Percentiles rank a stretch among this genome's conserved stretches.
Evolutionary conservation across 2,888 invertebrate species (phyloP).

Genomic region (Osedax fenrisi): DNA sequence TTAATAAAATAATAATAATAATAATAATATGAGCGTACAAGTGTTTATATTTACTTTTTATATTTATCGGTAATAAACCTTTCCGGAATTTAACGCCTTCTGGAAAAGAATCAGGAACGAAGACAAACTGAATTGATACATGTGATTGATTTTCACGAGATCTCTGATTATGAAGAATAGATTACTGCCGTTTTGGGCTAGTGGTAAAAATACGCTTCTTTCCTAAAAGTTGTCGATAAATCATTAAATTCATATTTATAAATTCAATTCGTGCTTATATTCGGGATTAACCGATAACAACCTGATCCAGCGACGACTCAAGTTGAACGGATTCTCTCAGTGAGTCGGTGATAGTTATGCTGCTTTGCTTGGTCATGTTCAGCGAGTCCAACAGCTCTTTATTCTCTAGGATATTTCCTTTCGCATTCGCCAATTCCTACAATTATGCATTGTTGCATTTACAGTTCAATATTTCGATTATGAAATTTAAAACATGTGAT

Average conservation of each 20-base stretch:
- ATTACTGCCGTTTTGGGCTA: slow-evolving; percentile 58
- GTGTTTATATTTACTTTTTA: too few species aligned
- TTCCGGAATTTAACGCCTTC: slow-evolving; percentile 50
- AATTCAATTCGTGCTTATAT: background rate
- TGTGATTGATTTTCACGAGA: slow-evolving; percentile 58
- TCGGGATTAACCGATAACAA: too few species aligned
- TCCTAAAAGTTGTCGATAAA: slow-evolving; percentile 52
- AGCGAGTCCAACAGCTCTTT: slow-evolving; percentile 64
- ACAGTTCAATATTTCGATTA: too few species aligned
- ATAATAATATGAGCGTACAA: too few species aligned
- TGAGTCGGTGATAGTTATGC: slow-evolving; percentile 60
- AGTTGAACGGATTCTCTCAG: slow-evolving; percentile 60
- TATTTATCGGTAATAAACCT: too few species aligned
- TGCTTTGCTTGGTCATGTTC: slow-evolving; percentile 67
- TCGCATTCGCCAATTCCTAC: slow-evolving; percentile 60
- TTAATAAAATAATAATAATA: too few species aligned
- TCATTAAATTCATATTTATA: background rate
- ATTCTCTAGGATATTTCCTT: slow-evolving; percentile 75
- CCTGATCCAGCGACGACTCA: slow-evolving; percentile 51
- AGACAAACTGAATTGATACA: slow-evolving; percentile 59
- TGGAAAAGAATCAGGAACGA: slow-evolving; percentile 56
- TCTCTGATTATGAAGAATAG: slow-evolving; percentile 59
- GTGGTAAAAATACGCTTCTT: slow-evolving; percentile 58
- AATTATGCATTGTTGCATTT: slow-evolving; percentile 12
- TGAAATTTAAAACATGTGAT: too few species aligned